phyloP scores from a whole-genome alignment of 2,797 vertebrate species.

The Ambastaia sidthimunki region DNA sequence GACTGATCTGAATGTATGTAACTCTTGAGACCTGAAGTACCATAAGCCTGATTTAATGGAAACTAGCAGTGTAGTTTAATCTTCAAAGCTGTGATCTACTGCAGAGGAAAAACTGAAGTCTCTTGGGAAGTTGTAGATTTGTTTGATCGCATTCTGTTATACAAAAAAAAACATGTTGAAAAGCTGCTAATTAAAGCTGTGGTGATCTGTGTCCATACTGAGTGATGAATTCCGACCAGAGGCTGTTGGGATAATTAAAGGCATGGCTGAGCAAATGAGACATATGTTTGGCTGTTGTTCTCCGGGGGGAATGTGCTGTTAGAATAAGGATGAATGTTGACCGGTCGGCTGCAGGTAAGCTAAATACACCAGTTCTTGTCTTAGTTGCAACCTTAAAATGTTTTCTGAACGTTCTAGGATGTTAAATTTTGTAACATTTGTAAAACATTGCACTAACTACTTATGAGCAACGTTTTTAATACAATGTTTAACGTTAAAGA shows the following conservation, averaged over 20 bases:
- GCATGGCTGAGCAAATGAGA: constrained; percentile 33
- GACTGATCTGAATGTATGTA: no score
- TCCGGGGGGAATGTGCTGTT: neutral
- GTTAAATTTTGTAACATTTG: no score
- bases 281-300: constrained; percentile 14
- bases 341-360: neutral
- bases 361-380: neutral
- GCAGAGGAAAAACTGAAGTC: constrained; percentile 26
- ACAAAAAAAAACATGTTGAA: constrained; percentile 24
- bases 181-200: constrained; percentile 51
- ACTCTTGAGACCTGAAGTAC: neutral
- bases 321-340: constrained; percentile 17
- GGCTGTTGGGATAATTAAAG: constrained; percentile 23
- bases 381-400: neutral
- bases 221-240: constrained; percentile 30
- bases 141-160: constrained; percentile 52
- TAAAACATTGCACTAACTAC: no score
- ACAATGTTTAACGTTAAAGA: no score
- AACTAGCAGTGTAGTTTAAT: constrained; percentile 11
- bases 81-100: constrained; percentile 43
- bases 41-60: neutral
- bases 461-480: no score
- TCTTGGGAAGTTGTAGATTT: constrained; percentile 30
- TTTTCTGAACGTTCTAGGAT: no score
- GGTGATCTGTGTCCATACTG: neutral